phyloP scores from a whole-genome alignment of 2,113 vertebrate genomes.

The Passer montanus region DNA sequence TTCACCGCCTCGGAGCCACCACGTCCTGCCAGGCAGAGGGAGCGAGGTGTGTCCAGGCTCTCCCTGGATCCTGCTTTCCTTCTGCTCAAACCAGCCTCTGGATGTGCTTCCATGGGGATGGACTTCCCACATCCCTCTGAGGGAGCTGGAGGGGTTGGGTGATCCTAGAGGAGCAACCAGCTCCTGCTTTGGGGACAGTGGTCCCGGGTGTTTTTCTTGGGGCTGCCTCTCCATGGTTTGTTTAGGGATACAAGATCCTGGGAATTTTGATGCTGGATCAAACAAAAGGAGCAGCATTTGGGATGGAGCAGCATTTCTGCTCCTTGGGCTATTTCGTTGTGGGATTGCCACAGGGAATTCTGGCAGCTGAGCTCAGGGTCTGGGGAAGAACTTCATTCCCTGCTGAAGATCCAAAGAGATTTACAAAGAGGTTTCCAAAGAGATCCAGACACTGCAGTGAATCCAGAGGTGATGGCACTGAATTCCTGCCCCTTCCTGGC shows the following conservation, averaged over 20 bases:
- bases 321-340: fast-evolving
- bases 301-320: neutral
- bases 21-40: conserved; percentile 61
- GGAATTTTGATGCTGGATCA: neutral
- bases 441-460: neutral
- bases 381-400: neutral
- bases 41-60: conserved; percentile 37
- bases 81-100: neutral
- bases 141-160: neutral
- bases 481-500: neutral
- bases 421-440: neutral
- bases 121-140: neutral
- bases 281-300: neutral
- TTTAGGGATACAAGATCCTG: fast-evolving
- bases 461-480: neutral
- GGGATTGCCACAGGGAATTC: neutral
- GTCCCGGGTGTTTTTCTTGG: neutral
- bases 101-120: neutral
- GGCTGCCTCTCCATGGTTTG: neutral
- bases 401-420: neutral
- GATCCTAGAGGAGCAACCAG: neutral
- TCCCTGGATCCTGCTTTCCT: neutral
- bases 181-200: neutral
- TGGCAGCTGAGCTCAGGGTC: neutral
- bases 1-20: conserved; percentile 85